Base-by-base conservation (phyloP, 2,797 vertebrate species). In the Eidolon dupreanum region DNA sequence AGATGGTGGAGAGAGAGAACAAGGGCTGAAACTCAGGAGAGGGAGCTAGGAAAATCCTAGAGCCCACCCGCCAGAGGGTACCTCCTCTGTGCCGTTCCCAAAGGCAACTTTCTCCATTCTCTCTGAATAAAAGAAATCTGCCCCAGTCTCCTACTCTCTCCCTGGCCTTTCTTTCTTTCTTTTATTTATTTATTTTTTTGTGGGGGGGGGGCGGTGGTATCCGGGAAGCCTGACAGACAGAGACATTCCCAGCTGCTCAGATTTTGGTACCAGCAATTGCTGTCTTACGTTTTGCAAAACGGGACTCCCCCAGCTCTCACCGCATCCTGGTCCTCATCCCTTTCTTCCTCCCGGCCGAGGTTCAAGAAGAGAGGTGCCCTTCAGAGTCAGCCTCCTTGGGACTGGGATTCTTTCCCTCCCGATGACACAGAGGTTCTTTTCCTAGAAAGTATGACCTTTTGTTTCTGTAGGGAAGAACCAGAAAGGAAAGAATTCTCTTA, bases 381-480 rank as follows among this genome's bases (percentile, higher is more conserved):
- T 77, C 66, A 81, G n/a, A 68, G 36, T 0, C 22, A 66, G 43
- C 43, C 81, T 75, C 94, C 83, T 49, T 49, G 36, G 8, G 33
- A 86, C 41, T 51, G 68, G 61, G 57, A 33, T 33, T 81, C 85
- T 70, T 90, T 68, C 31, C 82, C 17, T 93, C 84, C 61, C 73
- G 95, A 46, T 57, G 51, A 88, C 4, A 61, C 0, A 36, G 55
- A 33, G 12, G 41, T 63, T 82, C 49, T 84, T 33, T 88, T 24
- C 46, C 77, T 61, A 82, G 28, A 92, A n/a, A 82, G 73, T 19
- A 73, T 33, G 41, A 24, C 22, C 22, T 43, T 88, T 38, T 82
- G 51, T 85, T 82, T 90, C 96, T 97, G 26, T 46, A 90, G 28
- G 73, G 26, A 94, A 15, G 75, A 73, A 88, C 20, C 46, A 12